Conservation (phyloP, 2,888 invertebrate species). For the Drosophila macrothrix region DNA sequence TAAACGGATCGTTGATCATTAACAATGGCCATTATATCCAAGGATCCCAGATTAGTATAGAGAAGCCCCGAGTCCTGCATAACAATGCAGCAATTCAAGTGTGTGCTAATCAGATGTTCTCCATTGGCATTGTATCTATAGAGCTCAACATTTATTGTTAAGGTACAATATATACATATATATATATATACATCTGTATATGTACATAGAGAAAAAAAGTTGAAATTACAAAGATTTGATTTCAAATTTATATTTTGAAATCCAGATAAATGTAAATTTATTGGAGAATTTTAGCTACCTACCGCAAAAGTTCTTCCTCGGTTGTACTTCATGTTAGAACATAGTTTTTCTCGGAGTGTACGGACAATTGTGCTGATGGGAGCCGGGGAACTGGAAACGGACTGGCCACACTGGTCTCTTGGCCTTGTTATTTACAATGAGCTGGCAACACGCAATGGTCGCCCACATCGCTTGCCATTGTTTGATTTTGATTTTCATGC, state of each 20-base stretch:
- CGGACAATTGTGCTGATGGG: conserved; percentile 11
- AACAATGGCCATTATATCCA: conserved; percentile 45
- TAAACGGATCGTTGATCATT: conserved; percentile 54
- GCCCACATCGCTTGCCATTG: conserved; percentile 53
- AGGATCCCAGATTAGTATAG: not conserved
- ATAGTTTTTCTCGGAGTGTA: not conserved
- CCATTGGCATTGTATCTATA: conserved; percentile 36
- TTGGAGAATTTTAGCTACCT: not conserved
- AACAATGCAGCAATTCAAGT: conserved; percentile 62
- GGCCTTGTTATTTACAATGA: conserved; percentile 55
- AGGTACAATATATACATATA: conserved; percentile 14
- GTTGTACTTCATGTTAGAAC: not conserved
- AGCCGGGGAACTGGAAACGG: conserved; percentile 1
- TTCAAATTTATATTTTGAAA: not conserved
- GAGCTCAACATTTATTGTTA: conserved; percentile 49
- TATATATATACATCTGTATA: not conserved
- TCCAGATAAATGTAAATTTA: not conserved
- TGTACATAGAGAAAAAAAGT: not conserved
- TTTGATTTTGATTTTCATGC: conserved; percentile 71
- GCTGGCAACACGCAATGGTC: conserved; percentile 68
- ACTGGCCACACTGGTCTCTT: conserved; percentile 2
- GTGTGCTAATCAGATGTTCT: conserved; percentile 62
- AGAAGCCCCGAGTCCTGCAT: conserved; percentile 1
- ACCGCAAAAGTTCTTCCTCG: not conserved
- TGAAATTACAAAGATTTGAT: not conserved